A percentile compares a stretch with the other conserved stretches of the same genome.
Evolutionary conservation across 2,888 invertebrate species (phyloP).

Genomic region (Eubasilissa splendida): DNA sequence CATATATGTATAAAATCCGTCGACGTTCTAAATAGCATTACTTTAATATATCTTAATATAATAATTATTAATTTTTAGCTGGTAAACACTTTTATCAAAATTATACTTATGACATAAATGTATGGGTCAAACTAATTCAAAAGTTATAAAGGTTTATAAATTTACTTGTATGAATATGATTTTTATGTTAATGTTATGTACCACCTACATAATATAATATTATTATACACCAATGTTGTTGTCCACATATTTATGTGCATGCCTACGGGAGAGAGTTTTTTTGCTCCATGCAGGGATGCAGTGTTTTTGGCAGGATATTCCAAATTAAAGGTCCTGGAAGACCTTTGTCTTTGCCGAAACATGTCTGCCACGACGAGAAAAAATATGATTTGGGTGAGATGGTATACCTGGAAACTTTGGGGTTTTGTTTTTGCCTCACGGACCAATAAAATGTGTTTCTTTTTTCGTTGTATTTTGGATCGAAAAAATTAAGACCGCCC

Average conservation of each 20-base stretch:
- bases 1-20: no score
- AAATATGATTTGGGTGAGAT: constrained; percentile 35
- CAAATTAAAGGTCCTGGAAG: constrained; percentile 26
- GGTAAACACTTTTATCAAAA: background rate
- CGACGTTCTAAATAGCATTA: no score
- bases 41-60: no score
- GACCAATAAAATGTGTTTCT: constrained; percentile 31
- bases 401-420: constrained; percentile 3
- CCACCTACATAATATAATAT: no score
- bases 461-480: background rate
- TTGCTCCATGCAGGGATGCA: background rate
- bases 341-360: constrained; percentile 42
- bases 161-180: no score
- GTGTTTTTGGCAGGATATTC: constrained; percentile 36
- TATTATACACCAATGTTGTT: no score
- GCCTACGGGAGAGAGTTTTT: background rate
- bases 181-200: no score
- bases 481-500: constrained; percentile 9
- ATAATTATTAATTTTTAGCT: no score
- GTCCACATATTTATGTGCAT: background rate
- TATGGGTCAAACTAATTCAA: no score
- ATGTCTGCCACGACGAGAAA: constrained; percentile 10
- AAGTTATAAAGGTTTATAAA: no score
- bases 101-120: no score
- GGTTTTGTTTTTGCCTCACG: background rate